Conservation (phyloP, 2,113 vertebrate genomes). For the Pachycephala philippinensis region DNA sequence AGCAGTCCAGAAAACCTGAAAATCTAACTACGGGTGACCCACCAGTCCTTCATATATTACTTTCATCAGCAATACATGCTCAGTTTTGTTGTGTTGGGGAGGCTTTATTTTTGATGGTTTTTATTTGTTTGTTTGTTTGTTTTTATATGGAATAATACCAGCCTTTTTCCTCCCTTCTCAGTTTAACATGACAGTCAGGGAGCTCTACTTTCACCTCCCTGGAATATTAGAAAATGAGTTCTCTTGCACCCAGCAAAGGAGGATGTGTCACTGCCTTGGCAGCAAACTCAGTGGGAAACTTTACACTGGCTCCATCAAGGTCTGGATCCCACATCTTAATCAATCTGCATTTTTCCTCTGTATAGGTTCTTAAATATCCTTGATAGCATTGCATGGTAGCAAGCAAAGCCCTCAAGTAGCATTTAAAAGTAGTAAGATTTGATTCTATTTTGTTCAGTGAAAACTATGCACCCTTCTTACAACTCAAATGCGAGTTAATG, state of each 20-base stretch:
- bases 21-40: neutral
- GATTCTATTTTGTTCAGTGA: constrained; percentile 28
- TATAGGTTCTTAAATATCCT: neutral
- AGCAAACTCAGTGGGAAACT: neutral
- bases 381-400: neutral
- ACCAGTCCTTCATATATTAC: neutral
- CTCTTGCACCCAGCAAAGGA: neutral
- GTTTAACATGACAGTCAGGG: neutral
- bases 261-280: neutral
- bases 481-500: constrained; percentile 38
- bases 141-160: neutral
- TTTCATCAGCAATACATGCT: neutral
- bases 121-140: neutral
- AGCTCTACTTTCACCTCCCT: neutral
- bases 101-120: neutral
- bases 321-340: neutral
- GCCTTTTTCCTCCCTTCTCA: neutral
- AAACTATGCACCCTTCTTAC: constrained; percentile 17
- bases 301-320: neutral
- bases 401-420: neutral
- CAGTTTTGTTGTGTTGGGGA: neutral
- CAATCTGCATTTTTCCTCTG: neutral
- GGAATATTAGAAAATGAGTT: neutral
- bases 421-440: constrained; percentile 36
- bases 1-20: neutral